Evolutionary conservation across 2,113 vertebrate species (phyloP), one percentile per base, ranked within the genome.

Genomic region (Epinephelus lanceolatus): DNA sequence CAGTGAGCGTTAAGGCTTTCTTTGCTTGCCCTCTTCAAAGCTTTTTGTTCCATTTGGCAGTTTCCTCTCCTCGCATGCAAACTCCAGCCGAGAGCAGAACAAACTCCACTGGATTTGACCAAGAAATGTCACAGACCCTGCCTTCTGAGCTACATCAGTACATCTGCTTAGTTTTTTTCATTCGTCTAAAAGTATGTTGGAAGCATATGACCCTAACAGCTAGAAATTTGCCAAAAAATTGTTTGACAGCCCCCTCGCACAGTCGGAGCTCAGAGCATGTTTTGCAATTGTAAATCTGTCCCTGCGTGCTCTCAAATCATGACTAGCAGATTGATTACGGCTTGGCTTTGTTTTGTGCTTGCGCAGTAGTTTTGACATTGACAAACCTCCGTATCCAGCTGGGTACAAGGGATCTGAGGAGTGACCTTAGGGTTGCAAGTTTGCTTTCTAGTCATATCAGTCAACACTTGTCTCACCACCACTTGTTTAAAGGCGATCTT

Each of bases 1-100:
- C 47, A 71, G 57, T 5, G 57, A 81, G 63, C 68, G 55, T 42
- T 40, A 12, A 45, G 71, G 68, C 23, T 70, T 59, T 56, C 23
- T 77, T 68, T 57, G 57, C 81, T 73, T 52, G n/a, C 59, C 49
- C 62, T 74, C 71, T 86, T 88, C 76, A 87, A 88, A 84, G 78
- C 66, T 79, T 75, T 69, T 71, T 83, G 65, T 78, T 81, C 70
- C 18, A 40, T 71, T 51, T 87, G 25, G 19, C 76, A 40, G 21
- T 55, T 80, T 75, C 33, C 23, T 17, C 13, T 49, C 13, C 76
- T 71, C 10, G 19, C 71, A 76, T 30, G 60, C 30, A 71, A 83
- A 70, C 72, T 73, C 21, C 60, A 74, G 78, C 67, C 62, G 70
- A 81, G 45, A 81, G 49, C 5, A 56, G 45, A 80, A n/a, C 49